A percentile compares a stretch with the other conserved stretches of the same genome.
These are phyloP conservation scores for Helicolenus hilgendorfi DNA, from an alignment of 2,797 vertebrate species.

Conservation along the genomic window DNA sequence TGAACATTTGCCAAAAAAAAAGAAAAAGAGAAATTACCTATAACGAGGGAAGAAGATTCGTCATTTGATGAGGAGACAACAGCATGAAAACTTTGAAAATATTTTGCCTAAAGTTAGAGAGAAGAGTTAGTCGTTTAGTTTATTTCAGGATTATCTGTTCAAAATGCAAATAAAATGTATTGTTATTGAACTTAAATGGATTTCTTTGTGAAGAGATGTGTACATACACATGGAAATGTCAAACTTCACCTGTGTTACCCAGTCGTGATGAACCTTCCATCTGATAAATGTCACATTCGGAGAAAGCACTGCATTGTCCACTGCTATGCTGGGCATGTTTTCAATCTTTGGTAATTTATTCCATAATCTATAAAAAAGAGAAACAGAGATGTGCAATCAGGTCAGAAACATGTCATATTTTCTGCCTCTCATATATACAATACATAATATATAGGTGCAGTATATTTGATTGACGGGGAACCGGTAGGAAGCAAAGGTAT, in stretches of 20 bases:
- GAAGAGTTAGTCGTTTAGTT: neutral
- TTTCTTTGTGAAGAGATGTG: neutral
- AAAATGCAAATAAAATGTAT: neutral
- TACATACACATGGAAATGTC: neutral
- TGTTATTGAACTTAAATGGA: neutral
- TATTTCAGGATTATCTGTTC: neutral
- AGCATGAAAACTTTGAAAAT: constrained; percentile 85
- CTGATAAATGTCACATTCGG: constrained; percentile 84
- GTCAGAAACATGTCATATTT: neutral
- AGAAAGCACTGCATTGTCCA: constrained; percentile 83
- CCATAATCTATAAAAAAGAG: constrained; percentile 87
- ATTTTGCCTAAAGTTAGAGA: constrained; percentile 87
- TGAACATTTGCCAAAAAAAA: neutral
- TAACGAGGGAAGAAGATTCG: constrained; percentile 83
- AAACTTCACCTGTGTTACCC: constrained; percentile 86
- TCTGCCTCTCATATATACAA: neutral
- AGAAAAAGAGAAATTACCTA: constrained; percentile 72
- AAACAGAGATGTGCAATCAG: neutral
- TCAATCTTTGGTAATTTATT: constrained; percentile 90
- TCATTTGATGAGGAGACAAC: constrained; percentile 90
- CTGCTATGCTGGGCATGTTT: constrained; percentile 85
- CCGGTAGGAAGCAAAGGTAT: constrained; percentile 8
- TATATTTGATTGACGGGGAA: constrained; percentile 1
- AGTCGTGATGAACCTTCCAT: constrained; percentile 90
- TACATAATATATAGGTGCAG: neutral